These are phyloP conservation scores for Centrocercus urophasianus DNA, from an alignment of 2,113 vertebrate genomes.

Conservation along the genomic window DNA sequence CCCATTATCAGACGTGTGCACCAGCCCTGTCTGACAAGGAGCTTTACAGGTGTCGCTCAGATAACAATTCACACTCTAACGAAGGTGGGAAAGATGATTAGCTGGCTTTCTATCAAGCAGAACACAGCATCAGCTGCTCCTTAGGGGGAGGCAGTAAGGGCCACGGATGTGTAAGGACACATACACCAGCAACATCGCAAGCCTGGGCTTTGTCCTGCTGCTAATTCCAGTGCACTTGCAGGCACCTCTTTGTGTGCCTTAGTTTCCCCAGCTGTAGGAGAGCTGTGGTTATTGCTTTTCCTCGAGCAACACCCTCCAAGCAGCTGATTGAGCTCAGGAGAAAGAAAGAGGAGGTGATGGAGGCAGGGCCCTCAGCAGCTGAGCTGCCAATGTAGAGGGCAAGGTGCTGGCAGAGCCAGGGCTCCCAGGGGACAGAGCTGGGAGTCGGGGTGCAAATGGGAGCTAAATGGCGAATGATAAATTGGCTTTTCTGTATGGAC, in stretches of 20 bases:
- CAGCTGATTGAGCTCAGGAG: constrained; percentile 1
- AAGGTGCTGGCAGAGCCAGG: neutral
- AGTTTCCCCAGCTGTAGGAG: constrained; percentile 32
- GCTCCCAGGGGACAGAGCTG: neutral
- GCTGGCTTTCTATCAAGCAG: constrained; percentile 30
- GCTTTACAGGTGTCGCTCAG: constrained; percentile 63
- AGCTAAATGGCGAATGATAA: neutral
- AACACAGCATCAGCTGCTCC: constrained; percentile 55
- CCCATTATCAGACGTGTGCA: constrained; percentile 32
- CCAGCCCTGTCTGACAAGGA: constrained; percentile 44
- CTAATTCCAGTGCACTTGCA: constrained; percentile 38
- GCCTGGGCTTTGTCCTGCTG: neutral
- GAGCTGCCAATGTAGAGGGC: neutral
- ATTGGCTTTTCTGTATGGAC: neutral
- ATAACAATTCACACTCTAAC: constrained; percentile 63
- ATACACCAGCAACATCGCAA: neutral
- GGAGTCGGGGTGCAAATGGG: accelerated
- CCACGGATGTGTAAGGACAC: constrained; percentile 41
- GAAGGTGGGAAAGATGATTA: constrained; percentile 71
- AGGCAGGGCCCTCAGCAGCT: constrained; percentile 21
- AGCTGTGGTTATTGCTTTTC: constrained; percentile 2
- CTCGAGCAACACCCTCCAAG: neutral
- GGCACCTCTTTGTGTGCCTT: constrained; percentile 40
- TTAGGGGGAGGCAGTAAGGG: neutral
- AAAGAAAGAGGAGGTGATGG: neutral